These are phyloP conservation scores for Psittacula derbiana DNA, from an alignment of 2,797 vertebrate species.

Conservation along the genomic window DNA sequence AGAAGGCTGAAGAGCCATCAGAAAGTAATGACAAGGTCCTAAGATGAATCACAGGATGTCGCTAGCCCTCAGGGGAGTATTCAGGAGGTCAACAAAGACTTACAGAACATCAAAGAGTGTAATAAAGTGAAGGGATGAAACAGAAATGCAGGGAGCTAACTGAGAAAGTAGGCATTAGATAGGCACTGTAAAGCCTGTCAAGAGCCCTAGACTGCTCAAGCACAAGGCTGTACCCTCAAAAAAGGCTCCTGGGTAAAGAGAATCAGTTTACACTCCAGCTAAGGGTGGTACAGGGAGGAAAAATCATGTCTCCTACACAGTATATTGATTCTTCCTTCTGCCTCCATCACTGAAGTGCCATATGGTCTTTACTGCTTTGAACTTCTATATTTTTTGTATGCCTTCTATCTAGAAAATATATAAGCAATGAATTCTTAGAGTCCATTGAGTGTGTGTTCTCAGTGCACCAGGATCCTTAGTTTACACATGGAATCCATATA, in stretches of 20 bases:
- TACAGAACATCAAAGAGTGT: background rate
- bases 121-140: constrained; percentile 1
- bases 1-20: background rate
- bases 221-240: background rate
- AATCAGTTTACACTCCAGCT: background rate
- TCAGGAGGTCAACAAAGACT: background rate
- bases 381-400: background rate
- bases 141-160: background rate
- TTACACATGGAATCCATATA: background rate
- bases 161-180: background rate
- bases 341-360: background rate
- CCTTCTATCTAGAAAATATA: background rate
- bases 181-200: background rate
- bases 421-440: background rate
- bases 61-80: background rate
- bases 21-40: background rate
- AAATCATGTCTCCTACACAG: background rate
- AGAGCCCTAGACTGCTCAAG: background rate
- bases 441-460: background rate
- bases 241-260: background rate
- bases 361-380: background rate
- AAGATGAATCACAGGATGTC: background rate
- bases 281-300: background rate
- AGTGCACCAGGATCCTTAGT: background rate
- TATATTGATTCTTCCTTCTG: background rate